Base-by-base conservation (phyloP, 2,113 vertebrate species). In the Nothoprocta pentlandii region DNA sequence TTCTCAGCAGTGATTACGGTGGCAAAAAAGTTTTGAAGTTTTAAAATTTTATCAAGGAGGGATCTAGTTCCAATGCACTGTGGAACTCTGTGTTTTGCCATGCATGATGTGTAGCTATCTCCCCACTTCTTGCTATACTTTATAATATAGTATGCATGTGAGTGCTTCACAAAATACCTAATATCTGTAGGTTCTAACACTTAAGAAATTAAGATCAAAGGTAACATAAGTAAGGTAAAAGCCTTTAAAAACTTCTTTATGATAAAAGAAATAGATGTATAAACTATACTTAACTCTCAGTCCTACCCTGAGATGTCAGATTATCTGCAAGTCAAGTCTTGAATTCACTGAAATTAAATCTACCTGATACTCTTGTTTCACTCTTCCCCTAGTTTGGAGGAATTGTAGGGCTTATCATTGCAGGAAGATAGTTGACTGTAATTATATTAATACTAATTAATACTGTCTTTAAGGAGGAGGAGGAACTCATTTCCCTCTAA, bases 11-110 rank as follows among this genome's bases (percentile, higher is more conserved):
- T 53, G 66, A 66, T 85, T 69, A 66, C 46, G 82, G 23, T 0
- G 14, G 25, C 34, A 78, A 78, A 47, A 28, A 59, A 71, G 66
- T 16, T 68, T 16, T 68, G 53, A 83, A 28, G 15, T 34, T 89
- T 87, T 16, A 5, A 51, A 90, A 64, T 7, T 14, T 1, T 63
- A 11, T 15, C 22, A 53, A 36, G 0, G 0, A 73, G 44, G 16
- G 23, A 54, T 73, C 15, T 59, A 11, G 23, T 47, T 73, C 15
- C 34, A n/a, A 25, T 12, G 46, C 63, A 4, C 77, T 22, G 34
- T 54, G 28, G 26, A 64, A 25, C 28, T 53, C 3, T 53, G 59
- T 77, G 6, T 21, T 61, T 34, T 76, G 17, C 46, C 28, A 4
- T 7, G 30, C 19, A 47, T 17, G 30, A 61, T 0, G 0, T 41